Conservation (phyloP, 2,113 vertebrate genomes). For the Pelecanus crispus region DNA sequence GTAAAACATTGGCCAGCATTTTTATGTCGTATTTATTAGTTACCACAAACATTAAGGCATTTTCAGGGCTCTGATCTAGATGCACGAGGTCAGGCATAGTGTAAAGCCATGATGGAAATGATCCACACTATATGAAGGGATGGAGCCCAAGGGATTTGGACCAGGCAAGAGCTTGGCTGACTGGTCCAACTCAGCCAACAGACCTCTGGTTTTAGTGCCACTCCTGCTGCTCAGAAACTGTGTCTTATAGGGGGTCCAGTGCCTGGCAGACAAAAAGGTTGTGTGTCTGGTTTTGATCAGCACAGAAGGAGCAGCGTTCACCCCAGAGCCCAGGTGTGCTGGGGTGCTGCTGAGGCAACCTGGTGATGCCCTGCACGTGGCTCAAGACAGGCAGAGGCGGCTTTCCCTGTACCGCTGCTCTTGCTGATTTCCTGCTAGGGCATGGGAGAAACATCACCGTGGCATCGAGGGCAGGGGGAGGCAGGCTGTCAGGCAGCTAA, state of each 20-base stretch:
- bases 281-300: background rate
- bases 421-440: background rate
- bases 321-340: background rate
- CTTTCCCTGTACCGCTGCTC: background rate
- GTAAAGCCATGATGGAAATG: background rate
- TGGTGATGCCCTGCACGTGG: background rate
- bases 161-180: background rate
- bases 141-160: background rate
- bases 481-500: background rate
- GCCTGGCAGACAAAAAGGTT: background rate
- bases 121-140: background rate
- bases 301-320: background rate
- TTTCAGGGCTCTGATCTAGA: background rate
- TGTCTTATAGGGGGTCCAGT: background rate
- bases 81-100: background rate
- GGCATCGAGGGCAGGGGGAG: accelerated
- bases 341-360: background rate
- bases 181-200: background rate
- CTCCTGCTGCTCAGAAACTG: background rate
- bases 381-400: background rate
- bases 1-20: background rate
- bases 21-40: background rate
- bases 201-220: background rate
- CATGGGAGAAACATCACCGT: background rate
- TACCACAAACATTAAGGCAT: background rate